Percentiles rank a stretch among this genome's conserved stretches.
Evolutionary conservation across 1,140 invertebrate species (phyloP).

Genomic region (Drosophila pseudoananassae): DNA sequence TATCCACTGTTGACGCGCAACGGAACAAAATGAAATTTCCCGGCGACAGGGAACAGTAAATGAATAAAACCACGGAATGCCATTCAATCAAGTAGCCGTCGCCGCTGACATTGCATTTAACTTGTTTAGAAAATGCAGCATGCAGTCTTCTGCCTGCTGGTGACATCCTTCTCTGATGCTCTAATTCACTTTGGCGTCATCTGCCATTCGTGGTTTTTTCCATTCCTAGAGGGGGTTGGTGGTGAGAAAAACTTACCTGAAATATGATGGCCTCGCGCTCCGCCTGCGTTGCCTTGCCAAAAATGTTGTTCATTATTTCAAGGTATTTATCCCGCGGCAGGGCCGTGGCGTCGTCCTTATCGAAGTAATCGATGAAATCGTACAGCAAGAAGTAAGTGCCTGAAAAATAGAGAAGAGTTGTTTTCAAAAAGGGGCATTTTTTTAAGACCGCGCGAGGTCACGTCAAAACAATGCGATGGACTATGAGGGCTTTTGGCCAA

Average conservation of each 20-base stretch:
- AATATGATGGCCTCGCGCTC: conserved; percentile 95
- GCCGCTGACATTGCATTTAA: conserved; percentile 40
- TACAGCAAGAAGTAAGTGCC: conserved; percentile 96
- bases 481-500: conserved; percentile 34
- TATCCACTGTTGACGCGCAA: conserved; percentile 29
- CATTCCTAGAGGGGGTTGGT: not conserved
- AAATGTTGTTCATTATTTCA: conserved; percentile 94
- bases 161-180: conserved; percentile 5
- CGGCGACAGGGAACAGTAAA: conserved; percentile 29
- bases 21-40: conserved; percentile 53
- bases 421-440: conserved; percentile 1
- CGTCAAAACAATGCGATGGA: conserved; percentile 38
- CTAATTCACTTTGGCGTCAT: conserved; percentile 19
- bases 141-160: conserved; percentile 2
- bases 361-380: conserved; percentile 95
- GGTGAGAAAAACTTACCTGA: conserved; percentile 87
- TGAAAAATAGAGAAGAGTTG: conserved; percentile 85
- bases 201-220: not conserved
- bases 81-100: conserved; percentile 54
- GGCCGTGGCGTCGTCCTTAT: conserved; percentile 92
- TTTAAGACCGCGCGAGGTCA: conserved; percentile 41
- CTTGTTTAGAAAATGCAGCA: conserved; percentile 37
- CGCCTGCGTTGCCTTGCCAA: conserved; percentile 92
- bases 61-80: conserved; percentile 59
- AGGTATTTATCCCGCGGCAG: conserved; percentile 93